phyloP scores from a whole-genome alignment of 2,888 invertebrate genomes.

The Ommatoiulus sabulosus region DNA sequence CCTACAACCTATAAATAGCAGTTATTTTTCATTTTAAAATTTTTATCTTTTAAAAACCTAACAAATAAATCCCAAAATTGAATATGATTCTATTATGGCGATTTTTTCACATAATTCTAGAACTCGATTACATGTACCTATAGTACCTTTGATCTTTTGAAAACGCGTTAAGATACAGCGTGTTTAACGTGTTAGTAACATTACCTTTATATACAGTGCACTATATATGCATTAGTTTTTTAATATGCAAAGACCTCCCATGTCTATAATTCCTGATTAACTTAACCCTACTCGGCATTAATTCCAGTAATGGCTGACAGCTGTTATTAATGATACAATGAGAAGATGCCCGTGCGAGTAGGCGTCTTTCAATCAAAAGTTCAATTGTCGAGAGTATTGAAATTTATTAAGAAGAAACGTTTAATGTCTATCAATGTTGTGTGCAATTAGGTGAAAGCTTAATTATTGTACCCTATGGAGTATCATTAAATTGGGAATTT shows the following conservation, averaged over 20 bases:
- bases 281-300: neutral
- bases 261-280: neutral
- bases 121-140: neutral
- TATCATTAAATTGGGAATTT: constrained; percentile 2
- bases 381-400: constrained; percentile 9
- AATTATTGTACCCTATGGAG: constrained; percentile 3
- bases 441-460: neutral
- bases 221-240: too few species aligned
- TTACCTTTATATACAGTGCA: neutral
- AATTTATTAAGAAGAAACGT: neutral
- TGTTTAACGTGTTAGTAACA: neutral
- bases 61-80: too few species aligned
- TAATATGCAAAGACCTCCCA: too few species aligned
- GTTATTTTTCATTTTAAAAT: too few species aligned
- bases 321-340: neutral
- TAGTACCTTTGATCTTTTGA: neutral
- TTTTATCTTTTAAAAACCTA: too few species aligned
- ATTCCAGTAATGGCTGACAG: neutral
- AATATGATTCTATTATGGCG: too few species aligned
- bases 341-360: neutral
- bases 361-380: neutral
- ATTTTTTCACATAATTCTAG: too few species aligned
- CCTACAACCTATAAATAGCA: too few species aligned
- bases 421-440: neutral
- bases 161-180: too few species aligned